Evolutionary conservation across 2,113 vertebrate species (phyloP).

Genomic region (Platysteira castanea): DNA sequence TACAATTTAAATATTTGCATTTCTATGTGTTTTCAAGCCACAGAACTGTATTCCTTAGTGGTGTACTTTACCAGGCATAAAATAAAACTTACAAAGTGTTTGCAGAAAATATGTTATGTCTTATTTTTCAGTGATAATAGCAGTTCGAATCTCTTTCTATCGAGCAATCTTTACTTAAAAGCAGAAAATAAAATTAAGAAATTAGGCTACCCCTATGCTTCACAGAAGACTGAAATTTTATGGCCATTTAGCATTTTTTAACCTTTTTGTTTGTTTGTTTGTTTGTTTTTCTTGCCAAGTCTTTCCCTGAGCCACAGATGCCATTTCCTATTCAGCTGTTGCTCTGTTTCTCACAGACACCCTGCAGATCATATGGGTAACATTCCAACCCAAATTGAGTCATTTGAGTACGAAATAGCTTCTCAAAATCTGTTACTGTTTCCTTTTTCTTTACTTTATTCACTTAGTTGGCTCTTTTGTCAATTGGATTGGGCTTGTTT

Average conservation of each 20-base stretch:
- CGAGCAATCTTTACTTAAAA: slow-evolving; percentile 21
- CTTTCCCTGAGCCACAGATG: slow-evolving; percentile 53
- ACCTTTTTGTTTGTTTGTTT: slow-evolving; percentile 24
- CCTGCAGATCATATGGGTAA: slow-evolving; percentile 42
- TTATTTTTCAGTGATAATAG: not conserved
- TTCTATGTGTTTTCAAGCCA: not conserved
- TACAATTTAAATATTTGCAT: not conserved
- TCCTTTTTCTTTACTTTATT: slow-evolving; percentile 10
- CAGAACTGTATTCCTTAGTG: not conserved
- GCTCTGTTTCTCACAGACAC: slow-evolving; percentile 50
- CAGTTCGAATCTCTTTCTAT: not conserved
- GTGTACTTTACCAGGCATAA: not conserved
- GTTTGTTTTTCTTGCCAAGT: slow-evolving; percentile 58
- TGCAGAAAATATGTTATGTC: not conserved
- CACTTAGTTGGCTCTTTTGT: not conserved
- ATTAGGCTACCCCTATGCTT: not conserved
- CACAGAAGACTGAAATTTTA: slow-evolving; percentile 41
- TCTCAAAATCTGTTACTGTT: slow-evolving; percentile 45
- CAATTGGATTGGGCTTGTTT: not conserved
- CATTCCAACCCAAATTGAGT: slow-evolving; percentile 38
- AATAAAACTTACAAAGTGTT: not conserved
- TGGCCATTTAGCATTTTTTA: slow-evolving; percentile 41
- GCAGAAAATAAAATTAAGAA: slow-evolving; percentile 34
- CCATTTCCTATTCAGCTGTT: slow-evolving; percentile 58
- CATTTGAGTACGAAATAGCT: slow-evolving; percentile 26